Evolutionary conservation across 2,113 vertebrate species (phyloP), one percentile per base, ranked within the genome.

Genomic region (Epinephelus cyanopodus): DNA sequence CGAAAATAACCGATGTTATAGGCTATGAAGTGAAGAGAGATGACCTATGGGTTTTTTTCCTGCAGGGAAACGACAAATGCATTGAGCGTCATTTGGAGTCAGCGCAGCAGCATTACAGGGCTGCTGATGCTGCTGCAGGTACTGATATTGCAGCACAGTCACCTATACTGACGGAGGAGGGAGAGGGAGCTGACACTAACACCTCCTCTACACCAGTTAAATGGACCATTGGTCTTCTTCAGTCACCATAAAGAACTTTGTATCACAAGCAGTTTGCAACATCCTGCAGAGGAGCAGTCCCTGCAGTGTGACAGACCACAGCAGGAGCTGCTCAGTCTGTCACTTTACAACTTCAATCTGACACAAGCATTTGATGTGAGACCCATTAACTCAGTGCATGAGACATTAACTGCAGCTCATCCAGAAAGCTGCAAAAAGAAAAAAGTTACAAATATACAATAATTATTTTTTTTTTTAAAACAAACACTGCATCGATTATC

Each of bases 81-180:
- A 85, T 14, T 57, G 52, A 76, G 67, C 66, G 63, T 85, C 83
- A 71, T 64, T 72, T 69, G 85, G 60, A 82, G 87, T 87, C 84
- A 88, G 84, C 75, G 65, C 66, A 74, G 70, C 23, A 76, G 79
- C 29, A 37, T 15, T 4, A 53, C 8, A 48, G 15, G 37, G 74
- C 56, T 83, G 50, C 81, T 78, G 83, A 68, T 77, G 62, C 81
- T 77, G 83, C 80, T 83, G 82, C 84, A 87, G 87, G 77, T 67
- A 54, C 25, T 74, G 82, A 63, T 65, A n/a, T 37, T 81, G 89
- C 87, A 82, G 75, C 70, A 79, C 71, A 12, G 50, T 48, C 66
- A 83, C 70, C 71, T 45, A 27, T 27, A 21, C 50, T 11, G 54
- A 3, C 5, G 53, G 6, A 54, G 65, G 52, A 63, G 25, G 71